Evolutionary conservation across 2,113 vertebrate species (phyloP).

Genomic region (Eurypyga helias): DNA sequence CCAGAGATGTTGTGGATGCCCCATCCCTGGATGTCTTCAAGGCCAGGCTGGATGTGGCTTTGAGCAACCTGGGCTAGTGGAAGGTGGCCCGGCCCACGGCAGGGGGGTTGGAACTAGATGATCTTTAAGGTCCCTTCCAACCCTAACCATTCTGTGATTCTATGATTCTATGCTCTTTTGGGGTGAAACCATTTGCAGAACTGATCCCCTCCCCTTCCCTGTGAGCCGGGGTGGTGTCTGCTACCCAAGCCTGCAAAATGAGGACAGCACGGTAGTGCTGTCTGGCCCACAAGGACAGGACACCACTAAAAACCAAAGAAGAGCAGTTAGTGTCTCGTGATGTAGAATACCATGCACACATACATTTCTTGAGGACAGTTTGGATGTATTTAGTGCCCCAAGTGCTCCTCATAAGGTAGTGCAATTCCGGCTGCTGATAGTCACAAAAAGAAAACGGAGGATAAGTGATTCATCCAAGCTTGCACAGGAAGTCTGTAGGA

Average conservation of each 20-base stretch:
- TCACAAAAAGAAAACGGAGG: rapidly evolving
- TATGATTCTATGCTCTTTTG: not conserved
- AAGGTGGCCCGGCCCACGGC: too few relatives aligned
- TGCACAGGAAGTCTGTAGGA: not conserved
- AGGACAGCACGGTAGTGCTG: not conserved
- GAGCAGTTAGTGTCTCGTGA: not conserved
- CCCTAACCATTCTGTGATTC: too few relatives aligned
- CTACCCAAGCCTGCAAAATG: not conserved
- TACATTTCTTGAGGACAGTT: rapidly evolving
- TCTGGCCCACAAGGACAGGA: not conserved
- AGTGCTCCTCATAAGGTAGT: not conserved
- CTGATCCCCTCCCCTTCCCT: not conserved
- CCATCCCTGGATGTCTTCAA: too few relatives aligned
- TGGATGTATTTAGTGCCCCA: not conserved
- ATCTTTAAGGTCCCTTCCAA: too few relatives aligned
- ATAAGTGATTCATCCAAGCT: not conserved
- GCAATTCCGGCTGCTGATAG: rapidly evolving
- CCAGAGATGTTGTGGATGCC: too few relatives aligned
- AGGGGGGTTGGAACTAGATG: too few relatives aligned
- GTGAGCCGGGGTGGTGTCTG: not conserved
- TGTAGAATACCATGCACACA: rapidly evolving
- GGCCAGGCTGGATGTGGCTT: too few relatives aligned
- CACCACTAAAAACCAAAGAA: not conserved
- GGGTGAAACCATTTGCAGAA: not conserved
- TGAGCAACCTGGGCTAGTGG: too few relatives aligned